Base-by-base conservation (phyloP, 2,113 vertebrate species). In the Salvelinus alpinus region DNA sequence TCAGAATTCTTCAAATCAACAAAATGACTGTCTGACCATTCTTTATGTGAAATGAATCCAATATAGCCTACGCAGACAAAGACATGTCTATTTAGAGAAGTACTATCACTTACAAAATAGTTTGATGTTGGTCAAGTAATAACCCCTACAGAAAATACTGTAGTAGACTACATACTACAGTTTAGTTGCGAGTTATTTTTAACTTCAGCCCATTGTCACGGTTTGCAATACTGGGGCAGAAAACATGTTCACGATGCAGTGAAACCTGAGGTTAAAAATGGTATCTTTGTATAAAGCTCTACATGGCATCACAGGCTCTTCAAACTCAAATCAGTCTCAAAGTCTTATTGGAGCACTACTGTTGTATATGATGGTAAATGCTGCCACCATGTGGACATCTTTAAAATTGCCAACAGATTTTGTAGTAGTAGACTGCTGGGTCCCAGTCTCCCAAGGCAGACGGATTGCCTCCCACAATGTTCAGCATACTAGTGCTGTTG, bases 351-450 rank as follows among this genome's bases (percentile, higher is more conserved):
- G 54, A 22, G n/a, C 1, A 9, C 59, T 22, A 5, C 16, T n/a
- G 20, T 62, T 62, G n/a, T 9, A 62, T 18, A 57, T 12, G 59
- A 24, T 0, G 67, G 66, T 62, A 51, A 64, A 87, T 78, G 76
- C 82, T 86, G 88, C 81, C 87, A 79, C 75, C 89, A 81, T 31
- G 73, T 69, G 90, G 82, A 51, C 0, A 1, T 27, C 64, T 12
- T 66, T 54, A 54, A 54, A 54, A 18, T 1, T 54, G 14, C 16
- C 1, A 18, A 54, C 51, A 54, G 5, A 54, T 54, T 16, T 1
- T 5, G 51, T 44, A 44, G 38, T 44, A 2, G 38, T 44, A 11
- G 51, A 16, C 4, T 54, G 38, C 38, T 44, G 9, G 38, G 38
- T 54, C 16, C 51, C 51, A 54, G 14, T 5, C 51, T 54, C 4